Evolutionary conservation across 2,797 vertebrate genomes (phyloP), one percentile per base, ranked within the genome.

Genomic region (Podargus strigoides): DNA sequence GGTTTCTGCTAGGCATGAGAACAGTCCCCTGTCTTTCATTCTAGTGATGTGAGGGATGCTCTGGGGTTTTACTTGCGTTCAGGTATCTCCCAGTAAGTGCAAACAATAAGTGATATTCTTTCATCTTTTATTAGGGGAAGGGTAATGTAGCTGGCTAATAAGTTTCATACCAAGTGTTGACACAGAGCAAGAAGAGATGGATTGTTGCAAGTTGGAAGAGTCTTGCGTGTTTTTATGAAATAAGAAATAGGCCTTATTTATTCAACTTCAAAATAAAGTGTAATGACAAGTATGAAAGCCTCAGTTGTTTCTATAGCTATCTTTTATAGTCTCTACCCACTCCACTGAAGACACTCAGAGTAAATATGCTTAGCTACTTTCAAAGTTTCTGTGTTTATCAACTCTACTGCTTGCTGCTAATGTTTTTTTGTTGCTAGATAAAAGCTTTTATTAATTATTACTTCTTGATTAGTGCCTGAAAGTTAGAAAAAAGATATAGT

Each of bases 161-260:
- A 70, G 22, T 68, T 85, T 68, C 49, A 42, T 27, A n/a, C 19
- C 10, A 16, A 55, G 4, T 34, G 8, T 27, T 84, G 46, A 37
- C 67, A n/a, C 4, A 56, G 6, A 70, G 44, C n/a, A 49, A 69
- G 39, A 78, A 75, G 36, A 66, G 18, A 30, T 24, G 23, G 36
- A 7, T 10, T 87, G 0, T 36, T 85, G 0, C 52, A 52, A 59
- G 15, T 5, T 87, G 42, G 3, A 4, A 68, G 20, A 46, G 16
- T 46, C 30, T 70, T 10, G 10, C 0, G 1, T 56, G 24, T 5
- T 79, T 95, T 60, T 83, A 36, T 64, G 12, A 30, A 46, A 37
- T 39, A 58, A 41, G 52, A 63, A 68, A 36, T 47, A 21, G 85
- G 10, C 22, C 4, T 7, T 53, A 1, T 69, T 88, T 91, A 30